Evolutionary conservation across 2,888 invertebrate genomes (phyloP).

Genomic region (Geotrupes spiniger): DNA sequence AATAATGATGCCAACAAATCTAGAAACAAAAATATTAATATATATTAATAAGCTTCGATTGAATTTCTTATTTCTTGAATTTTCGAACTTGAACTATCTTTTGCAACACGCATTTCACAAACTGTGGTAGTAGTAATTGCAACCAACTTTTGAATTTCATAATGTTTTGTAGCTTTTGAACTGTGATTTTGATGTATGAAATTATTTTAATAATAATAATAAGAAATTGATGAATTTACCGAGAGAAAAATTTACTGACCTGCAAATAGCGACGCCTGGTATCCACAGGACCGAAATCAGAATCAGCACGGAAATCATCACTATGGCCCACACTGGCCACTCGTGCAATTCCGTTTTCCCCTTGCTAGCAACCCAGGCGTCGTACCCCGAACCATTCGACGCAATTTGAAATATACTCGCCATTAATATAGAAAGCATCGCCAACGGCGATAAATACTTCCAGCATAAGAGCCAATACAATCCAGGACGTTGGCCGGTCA

Average conservation of each 20-base stretch:
- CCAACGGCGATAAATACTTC: conserved; percentile 88
- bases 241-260: conserved; percentile 52
- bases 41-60: no score
- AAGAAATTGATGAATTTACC: conserved; percentile 6
- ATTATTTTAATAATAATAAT: neutral
- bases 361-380: conserved; percentile 74
- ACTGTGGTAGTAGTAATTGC: no score
- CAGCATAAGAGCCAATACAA: conserved; percentile 92
- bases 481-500: conserved; percentile 87
- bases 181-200: no score
- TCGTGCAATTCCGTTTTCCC: conserved; percentile 72
- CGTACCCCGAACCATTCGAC: conserved; percentile 78
- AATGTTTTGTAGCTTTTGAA: no score
- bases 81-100: no score
- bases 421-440: conserved; percentile 81
- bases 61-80: no score
- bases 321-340: conserved; percentile 86
- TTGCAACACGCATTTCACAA: no score
- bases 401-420: conserved; percentile 81
- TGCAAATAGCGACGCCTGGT: conserved; percentile 75
- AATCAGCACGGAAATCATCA: conserved; percentile 70
- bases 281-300: conserved; percentile 86
- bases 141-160: no score
- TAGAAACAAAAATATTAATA: conserved; percentile 51
- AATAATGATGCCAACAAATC: conserved; percentile 74